Evolutionary conservation across 2,888 invertebrate genomes (phyloP).

Genomic region (Elmis aenea): DNA sequence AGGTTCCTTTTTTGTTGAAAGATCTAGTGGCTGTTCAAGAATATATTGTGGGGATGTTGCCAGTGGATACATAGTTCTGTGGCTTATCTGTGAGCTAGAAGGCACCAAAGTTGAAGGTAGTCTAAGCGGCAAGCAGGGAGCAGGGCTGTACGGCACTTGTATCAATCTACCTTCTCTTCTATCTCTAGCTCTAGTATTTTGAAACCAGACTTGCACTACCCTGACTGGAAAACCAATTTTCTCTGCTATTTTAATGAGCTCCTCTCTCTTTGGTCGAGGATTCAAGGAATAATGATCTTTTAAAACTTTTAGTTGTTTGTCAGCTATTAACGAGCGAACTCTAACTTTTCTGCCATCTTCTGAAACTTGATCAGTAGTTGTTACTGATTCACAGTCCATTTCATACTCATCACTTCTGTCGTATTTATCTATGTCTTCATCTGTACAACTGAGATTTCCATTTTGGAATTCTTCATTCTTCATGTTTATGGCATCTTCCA

Average conservation of each 20-base stretch:
- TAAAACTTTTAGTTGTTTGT: slow-evolving; percentile 85
- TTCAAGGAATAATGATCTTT: slow-evolving; percentile 87
- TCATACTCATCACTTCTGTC: slow-evolving; percentile 52
- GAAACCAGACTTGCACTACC: slow-evolving; percentile 94
- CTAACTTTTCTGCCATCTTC: slow-evolving; percentile 73
- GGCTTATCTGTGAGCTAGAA: slow-evolving; percentile 31
- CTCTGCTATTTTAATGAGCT: slow-evolving; percentile 84
- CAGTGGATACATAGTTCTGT: slow-evolving; percentile 21
- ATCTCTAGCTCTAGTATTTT: slow-evolving; percentile 88
- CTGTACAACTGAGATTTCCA: slow-evolving; percentile 56
- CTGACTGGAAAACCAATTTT: slow-evolving; percentile 68
- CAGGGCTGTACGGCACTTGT: slow-evolving; percentile 46
- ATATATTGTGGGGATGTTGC: slow-evolving; percentile 29
- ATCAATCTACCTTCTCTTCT: slow-evolving; percentile 61
- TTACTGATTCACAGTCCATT: slow-evolving; percentile 51
- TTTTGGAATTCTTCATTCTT: slow-evolving; percentile 52
- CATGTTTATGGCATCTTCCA: slow-evolving; percentile 60
- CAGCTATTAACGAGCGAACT: slow-evolving; percentile 89
- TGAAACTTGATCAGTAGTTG: slow-evolving; percentile 45
- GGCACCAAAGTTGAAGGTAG: slow-evolving; percentile 34
- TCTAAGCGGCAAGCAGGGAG: slow-evolving; percentile 26
- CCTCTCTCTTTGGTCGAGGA: slow-evolving; percentile 90
- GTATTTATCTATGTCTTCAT: slow-evolving; percentile 51
- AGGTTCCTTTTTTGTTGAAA: slow-evolving; percentile 75
- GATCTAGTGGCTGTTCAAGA: slow-evolving; percentile 80